phyloP scores from a whole-genome alignment of 1,140 invertebrate species.

The Leptoteleia sp. region DNA sequence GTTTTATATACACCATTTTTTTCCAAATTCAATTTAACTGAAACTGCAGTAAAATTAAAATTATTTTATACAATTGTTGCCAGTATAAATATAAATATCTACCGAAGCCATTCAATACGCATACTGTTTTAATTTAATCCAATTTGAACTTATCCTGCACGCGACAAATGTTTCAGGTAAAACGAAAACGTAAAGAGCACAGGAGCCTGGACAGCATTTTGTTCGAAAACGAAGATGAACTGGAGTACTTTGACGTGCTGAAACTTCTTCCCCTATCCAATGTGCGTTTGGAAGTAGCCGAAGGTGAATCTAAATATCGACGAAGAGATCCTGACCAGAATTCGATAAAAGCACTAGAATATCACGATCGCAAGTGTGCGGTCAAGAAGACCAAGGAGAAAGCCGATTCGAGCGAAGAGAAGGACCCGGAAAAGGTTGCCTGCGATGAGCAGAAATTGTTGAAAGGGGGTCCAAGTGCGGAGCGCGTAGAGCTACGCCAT shows the following conservation, averaged over 20 bases:
- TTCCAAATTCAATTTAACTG: too few relatives aligned
- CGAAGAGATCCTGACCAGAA: not conserved
- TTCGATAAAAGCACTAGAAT: not conserved
- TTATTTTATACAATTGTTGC: too few relatives aligned
- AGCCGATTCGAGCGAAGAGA: too few relatives aligned
- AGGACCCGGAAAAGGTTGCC: not conserved
- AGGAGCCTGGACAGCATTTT: conserved; percentile 78
- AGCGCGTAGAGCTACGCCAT: not conserved
- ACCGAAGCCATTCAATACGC: too few relatives aligned
- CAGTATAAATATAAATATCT: too few relatives aligned
- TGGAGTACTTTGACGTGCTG: conserved; percentile 79
- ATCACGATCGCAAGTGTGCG: not conserved
- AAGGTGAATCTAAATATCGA: conserved; percentile 58
- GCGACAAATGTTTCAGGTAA: too few relatives aligned
- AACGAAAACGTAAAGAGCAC: conserved; percentile 79
- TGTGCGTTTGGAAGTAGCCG: conserved; percentile 73
- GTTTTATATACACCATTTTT: too few relatives aligned
- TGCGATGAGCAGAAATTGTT: conserved; percentile 47
- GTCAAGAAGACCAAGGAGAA: not conserved
- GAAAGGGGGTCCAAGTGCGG: conserved; percentile 6
- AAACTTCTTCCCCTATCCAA: conserved; percentile 78
- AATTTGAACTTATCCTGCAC: too few relatives aligned
- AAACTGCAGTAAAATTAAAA: too few relatives aligned
- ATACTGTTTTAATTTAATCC: too few relatives aligned
- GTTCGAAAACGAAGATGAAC: conserved; percentile 77